phyloP scores from a whole-genome alignment of 1,140 invertebrate genomes.

The Vanessa tameamea region DNA sequence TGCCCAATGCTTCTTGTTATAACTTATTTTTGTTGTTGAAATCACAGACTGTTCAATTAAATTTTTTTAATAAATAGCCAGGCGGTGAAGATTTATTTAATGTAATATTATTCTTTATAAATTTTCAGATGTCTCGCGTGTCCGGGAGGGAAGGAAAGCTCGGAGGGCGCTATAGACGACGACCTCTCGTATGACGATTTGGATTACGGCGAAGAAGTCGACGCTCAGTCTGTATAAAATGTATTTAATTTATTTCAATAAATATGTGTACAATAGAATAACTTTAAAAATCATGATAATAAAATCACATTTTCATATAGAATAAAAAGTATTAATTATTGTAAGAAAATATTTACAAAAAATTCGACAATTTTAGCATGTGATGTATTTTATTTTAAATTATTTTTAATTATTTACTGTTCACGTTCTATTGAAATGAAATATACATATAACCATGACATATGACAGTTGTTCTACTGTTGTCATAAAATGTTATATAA shows the following conservation, averaged over 20 bases:
- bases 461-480: background rate
- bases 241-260: background rate
- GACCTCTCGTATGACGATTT: slow-evolving; percentile 69
- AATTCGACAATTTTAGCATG: too few species aligned
- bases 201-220: slow-evolving; percentile 71
- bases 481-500: background rate
- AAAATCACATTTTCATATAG: too few species aligned
- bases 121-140: slow-evolving; percentile 68
- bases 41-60: too few species aligned
- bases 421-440: background rate
- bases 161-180: slow-evolving; percentile 59
- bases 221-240: slow-evolving; percentile 64
- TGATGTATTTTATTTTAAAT: too few species aligned
- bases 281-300: background rate
- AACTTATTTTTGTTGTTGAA: too few species aligned
- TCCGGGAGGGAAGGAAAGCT: slow-evolving; percentile 59
- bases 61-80: too few species aligned
- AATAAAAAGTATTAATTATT: too few species aligned
- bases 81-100: background rate
- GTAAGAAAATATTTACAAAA: too few species aligned
- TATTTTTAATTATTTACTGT: too few species aligned
- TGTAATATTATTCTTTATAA: background rate
- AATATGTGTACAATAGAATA: background rate
- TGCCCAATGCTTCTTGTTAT: too few species aligned
- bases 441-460: background rate